These are phyloP conservation scores for Trididemnum clinides DNA, from an alignment of 23 tunicate species.

Conservation along the genomic window DNA sequence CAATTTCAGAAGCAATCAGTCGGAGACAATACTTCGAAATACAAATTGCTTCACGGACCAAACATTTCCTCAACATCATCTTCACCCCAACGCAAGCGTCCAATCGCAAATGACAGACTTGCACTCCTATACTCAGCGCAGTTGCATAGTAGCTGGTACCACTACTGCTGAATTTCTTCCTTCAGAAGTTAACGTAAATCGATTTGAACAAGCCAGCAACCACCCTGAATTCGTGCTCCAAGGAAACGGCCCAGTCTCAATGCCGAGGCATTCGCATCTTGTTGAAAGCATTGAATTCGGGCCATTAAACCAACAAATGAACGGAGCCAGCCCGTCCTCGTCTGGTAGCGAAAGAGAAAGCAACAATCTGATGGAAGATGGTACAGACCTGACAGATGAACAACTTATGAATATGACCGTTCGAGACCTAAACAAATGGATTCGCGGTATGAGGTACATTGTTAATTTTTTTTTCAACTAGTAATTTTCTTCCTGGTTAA, in stretches of 20 bases:
- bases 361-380: neutral
- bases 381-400: conserved; percentile 43
- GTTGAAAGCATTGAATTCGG: neutral
- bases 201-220: neutral
- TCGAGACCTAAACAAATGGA: conserved; percentile 71
- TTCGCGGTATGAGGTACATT: conserved; percentile 72
- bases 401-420: conserved; percentile 61
- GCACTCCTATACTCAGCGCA: neutral
- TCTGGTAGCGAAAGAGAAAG: neutral
- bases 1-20: neutral
- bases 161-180: neutral
- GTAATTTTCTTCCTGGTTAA: neutral
- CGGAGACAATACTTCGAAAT: neutral
- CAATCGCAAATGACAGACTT: neutral
- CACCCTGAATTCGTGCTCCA: neutral
- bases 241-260: neutral
- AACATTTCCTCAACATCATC: neutral
- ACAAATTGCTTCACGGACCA: neutral
- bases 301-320: neutral
- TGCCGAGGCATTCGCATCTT: neutral
- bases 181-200: neutral
- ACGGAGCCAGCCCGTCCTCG: neutral
- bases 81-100: too few species aligned
- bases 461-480: neutral
- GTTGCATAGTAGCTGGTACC: neutral